Conservation (phyloP, 2,113 vertebrate species). For the Aviceda subcristata region DNA sequence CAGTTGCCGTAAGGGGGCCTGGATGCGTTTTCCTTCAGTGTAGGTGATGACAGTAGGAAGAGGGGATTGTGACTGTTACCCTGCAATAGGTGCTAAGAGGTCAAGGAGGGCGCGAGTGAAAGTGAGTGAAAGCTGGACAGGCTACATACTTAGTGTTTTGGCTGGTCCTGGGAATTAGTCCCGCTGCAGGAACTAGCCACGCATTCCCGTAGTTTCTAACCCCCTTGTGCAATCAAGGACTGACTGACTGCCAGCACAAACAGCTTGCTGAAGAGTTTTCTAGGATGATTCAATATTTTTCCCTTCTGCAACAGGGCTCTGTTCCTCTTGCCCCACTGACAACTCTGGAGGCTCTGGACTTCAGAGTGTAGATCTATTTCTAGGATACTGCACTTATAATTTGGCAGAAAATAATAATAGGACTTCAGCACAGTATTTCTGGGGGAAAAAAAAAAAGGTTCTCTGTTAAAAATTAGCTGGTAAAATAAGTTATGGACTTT, state of each 20-base stretch:
- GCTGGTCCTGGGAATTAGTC: neutral
- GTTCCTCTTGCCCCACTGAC: neutral
- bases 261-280: neutral
- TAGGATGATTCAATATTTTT: neutral
- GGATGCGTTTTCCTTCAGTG: neutral
- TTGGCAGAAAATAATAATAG: neutral
- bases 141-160: neutral
- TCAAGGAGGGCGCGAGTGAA: neutral
- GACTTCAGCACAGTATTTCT: neutral
- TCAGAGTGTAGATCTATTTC: neutral
- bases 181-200: neutral
- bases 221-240: neutral
- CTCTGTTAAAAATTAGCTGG: neutral
- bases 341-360: neutral
- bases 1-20: neutral
- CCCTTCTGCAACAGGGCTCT: neutral
- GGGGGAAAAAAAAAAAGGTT: neutral
- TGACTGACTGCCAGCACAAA: slow-evolving; percentile 10
- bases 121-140: neutral
- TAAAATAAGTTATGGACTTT: neutral
- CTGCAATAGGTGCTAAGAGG: neutral
- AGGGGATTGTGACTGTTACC: neutral
- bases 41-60: neutral
- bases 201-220: neutral
- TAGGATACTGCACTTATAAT: neutral